Conservation (phyloP, 2,797 vertebrate species). For the Perdix hodgsoniae region DNA sequence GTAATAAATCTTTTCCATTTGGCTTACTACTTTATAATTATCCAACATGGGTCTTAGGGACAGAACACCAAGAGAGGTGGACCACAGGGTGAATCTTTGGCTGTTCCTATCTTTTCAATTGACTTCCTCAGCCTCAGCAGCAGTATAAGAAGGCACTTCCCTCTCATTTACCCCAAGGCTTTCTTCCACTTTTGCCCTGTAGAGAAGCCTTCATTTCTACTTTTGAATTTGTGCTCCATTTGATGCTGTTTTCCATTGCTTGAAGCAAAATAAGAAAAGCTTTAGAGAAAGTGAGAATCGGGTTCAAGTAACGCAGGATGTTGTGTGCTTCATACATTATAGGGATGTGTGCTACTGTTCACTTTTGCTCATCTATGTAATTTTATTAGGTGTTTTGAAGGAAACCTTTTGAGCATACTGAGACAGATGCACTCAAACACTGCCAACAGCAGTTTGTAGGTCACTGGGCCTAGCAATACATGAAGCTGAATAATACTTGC, state of each 20-base stretch:
- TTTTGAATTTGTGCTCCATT: conserved; percentile 8
- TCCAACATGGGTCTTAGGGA: background rate
- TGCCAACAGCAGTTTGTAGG: background rate
- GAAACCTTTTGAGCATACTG: background rate
- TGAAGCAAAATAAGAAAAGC: conserved; percentile 8
- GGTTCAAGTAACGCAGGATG: conserved; percentile 52
- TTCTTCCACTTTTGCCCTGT: conserved; percentile 18
- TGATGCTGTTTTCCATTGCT: background rate
- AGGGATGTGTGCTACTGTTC: background rate
- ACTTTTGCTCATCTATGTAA: background rate
- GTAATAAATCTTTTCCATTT: background rate
- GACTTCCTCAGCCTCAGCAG: conserved; percentile 33
- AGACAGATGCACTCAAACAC: background rate
- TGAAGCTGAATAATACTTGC: background rate
- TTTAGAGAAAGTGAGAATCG: conserved; percentile 37
- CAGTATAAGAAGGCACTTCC: conserved; percentile 37
- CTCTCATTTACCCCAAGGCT: conserved; percentile 34
- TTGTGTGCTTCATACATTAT: background rate
- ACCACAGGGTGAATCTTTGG: background rate
- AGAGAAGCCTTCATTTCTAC: conserved; percentile 15
- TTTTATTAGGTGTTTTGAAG: conserved; percentile 8
- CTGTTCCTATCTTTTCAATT: background rate
- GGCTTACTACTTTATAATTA: conserved; percentile 43
- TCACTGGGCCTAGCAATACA: background rate
- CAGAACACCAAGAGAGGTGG: background rate